These are phyloP conservation scores for Danionella dracula DNA, from an alignment of 2,797 vertebrate genomes.

Conservation along the genomic window DNA sequence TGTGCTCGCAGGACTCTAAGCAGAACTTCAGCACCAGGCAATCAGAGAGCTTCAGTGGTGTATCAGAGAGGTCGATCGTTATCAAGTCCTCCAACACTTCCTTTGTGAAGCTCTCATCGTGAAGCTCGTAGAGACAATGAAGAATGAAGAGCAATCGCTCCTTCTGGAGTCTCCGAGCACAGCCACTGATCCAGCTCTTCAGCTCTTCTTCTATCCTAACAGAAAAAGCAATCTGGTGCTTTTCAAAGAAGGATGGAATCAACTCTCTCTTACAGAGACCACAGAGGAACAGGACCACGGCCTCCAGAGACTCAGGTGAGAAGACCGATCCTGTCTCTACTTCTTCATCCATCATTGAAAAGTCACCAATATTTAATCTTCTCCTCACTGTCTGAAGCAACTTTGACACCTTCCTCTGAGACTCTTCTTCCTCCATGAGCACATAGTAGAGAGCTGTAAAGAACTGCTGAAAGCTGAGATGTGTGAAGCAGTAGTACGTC, in stretches of 20 bases:
- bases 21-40: neutral
- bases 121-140: conserved; percentile 21
- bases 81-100: neutral
- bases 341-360: neutral
- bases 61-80: neutral
- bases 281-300: conserved; percentile 20
- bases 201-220: neutral
- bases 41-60: neutral
- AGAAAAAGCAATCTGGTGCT: neutral
- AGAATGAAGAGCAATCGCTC: conserved; percentile 1
- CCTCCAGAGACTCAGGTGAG: neutral
- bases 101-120: neutral
- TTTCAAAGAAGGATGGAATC: neutral
- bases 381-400: conserved; percentile 5
- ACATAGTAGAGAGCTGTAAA: conserved; percentile 21
- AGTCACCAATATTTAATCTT: neutral
- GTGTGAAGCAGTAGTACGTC: neutral
- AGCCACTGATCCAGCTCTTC: conserved; percentile 9
- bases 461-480: conserved; percentile 31
- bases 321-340: neutral
- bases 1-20: neutral
- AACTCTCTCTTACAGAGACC: conserved; percentile 4
- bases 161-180: neutral
- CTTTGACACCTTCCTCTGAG: neutral
- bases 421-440: conserved; percentile 10